phyloP scores from a whole-genome alignment of 2,797 vertebrate genomes.

The Loris lydekkerianus region DNA sequence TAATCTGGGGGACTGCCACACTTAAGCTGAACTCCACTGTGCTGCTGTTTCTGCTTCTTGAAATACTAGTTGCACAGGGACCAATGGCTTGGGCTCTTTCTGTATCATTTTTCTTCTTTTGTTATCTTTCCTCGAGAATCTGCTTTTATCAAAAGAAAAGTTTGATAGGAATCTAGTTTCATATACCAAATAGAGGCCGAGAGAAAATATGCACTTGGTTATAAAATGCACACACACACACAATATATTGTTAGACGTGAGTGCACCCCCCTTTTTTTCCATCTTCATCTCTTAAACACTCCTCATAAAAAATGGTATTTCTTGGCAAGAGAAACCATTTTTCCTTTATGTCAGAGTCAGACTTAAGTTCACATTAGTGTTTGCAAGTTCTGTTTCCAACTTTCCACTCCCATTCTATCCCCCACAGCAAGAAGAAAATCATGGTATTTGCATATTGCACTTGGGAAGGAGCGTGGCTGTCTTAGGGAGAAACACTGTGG shows the following conservation, averaged over 20 bases:
- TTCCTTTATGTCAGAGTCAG: constrained; percentile 81
- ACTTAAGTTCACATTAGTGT: constrained; percentile 82
- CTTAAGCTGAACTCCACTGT: background rate
- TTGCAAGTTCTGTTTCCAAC: constrained; percentile 84
- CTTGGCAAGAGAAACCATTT: constrained; percentile 78
- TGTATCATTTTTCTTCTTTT: constrained; percentile 26
- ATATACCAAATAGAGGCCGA: constrained; percentile 59
- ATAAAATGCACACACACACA: constrained; percentile 57
- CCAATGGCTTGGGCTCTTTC: background rate
- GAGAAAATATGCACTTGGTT: constrained; percentile 60
- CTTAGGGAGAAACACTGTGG: constrained; percentile 76
- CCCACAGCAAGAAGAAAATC: constrained; percentile 77
- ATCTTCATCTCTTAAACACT: constrained; percentile 80
- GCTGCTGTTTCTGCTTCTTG: constrained; percentile 11
- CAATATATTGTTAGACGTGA: constrained; percentile 65
- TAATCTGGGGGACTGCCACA: background rate
- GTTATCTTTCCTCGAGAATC: constrained; percentile 31
- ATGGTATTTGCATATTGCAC: constrained; percentile 82
- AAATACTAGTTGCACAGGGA: background rate
- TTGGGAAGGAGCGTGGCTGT: constrained; percentile 76
- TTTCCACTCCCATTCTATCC: constrained; percentile 77
- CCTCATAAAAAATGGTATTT: constrained; percentile 85
- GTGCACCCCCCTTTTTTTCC: constrained; percentile 76
- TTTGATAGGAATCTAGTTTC: constrained; percentile 68
- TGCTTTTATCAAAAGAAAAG: constrained; percentile 57